Evolutionary conservation across 1,140 invertebrate species (phyloP), one percentile per base, ranked within the genome.

Genomic region (Pinna nobilis): DNA sequence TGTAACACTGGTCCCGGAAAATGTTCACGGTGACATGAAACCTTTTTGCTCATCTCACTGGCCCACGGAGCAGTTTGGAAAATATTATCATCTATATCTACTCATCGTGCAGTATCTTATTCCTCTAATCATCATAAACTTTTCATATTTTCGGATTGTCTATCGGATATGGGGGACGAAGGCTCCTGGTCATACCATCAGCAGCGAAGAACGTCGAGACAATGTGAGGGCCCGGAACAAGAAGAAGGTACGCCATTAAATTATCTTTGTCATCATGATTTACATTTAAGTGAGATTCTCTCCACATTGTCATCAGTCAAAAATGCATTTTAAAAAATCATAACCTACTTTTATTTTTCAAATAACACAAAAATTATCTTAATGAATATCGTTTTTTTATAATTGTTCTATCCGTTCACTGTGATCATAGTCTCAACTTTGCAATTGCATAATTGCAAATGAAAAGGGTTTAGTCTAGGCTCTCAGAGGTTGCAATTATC

Each of bases 221-320:
- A 93, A 93, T 1, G 93, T 93, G 53, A 90, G 95, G 30, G 92
- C 94, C 86, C 92, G 91, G 76, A 95, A 95, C 84, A 95, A 95
- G 83, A 94, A 94, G 80, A 95, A 94, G 92, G 94, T 94, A 88
- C 6, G 32, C 13, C 4, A 32, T 3, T 59, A 30, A 15, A 15
- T 59, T 35, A 32, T 59, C 28, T 59, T 59, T n/a, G n/a, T n/a
- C n/a, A n/a, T n/a, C n/a, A n/a, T n/a, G n/a, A n/a, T n/a, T n/a
- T n/a, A n/a, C n/a, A n/a, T n/a, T n/a, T n/a, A n/a, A n/a, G n/a
- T n/a, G n/a, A n/a, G n/a, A n/a, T n/a, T n/a, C n/a, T n/a, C n/a
- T n/a, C n/a, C n/a, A n/a, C n/a, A n/a, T n/a, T n/a, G n/a, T n/a
- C n/a, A n/a, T n/a, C n/a, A n/a, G n/a, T n/a, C n/a, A n/a, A n/a